Evolutionary conservation across 2,797 vertebrate species (phyloP).

Genomic region (Gallinago stenura): DNA sequence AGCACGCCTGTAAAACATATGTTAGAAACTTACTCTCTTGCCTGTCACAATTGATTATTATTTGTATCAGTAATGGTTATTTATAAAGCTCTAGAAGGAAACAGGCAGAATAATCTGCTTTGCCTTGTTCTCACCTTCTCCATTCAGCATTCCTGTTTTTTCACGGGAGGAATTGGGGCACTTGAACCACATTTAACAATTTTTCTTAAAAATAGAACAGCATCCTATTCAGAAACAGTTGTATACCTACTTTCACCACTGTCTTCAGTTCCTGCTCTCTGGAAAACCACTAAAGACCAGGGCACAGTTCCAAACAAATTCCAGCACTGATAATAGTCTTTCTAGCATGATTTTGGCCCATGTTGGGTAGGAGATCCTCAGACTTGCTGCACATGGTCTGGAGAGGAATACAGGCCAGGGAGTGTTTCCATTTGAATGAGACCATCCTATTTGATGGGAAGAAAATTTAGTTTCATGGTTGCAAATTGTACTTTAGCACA

Average conservation of each 20-base stretch:
- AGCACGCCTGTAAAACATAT: not conserved
- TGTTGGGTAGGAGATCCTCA: not conserved
- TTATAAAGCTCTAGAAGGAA: not conserved
- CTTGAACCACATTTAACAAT: not conserved
- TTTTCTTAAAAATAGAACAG: not conserved
- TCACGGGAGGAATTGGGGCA: not conserved
- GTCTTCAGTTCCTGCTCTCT: not conserved
- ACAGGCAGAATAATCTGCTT: not conserved
- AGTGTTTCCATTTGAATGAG: not conserved
- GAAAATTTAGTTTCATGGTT: not conserved
- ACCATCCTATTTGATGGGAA: not conserved
- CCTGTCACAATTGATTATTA: not conserved
- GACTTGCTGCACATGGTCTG: not conserved
- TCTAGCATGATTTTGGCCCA: not conserved
- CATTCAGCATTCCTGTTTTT: not conserved
- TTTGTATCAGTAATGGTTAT: not conserved
- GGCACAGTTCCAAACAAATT: not conserved
- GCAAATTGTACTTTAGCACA: not conserved
- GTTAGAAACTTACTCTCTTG: not conserved
- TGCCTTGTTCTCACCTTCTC: not conserved
- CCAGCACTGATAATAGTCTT: not conserved
- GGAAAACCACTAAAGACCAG: not conserved
- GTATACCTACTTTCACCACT: not conserved
- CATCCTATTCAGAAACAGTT: not conserved
- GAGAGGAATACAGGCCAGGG: not conserved